These are phyloP conservation scores for Plestiodon gilberti DNA, from an alignment of 2,113 vertebrate genomes.

Conservation along the genomic window DNA sequence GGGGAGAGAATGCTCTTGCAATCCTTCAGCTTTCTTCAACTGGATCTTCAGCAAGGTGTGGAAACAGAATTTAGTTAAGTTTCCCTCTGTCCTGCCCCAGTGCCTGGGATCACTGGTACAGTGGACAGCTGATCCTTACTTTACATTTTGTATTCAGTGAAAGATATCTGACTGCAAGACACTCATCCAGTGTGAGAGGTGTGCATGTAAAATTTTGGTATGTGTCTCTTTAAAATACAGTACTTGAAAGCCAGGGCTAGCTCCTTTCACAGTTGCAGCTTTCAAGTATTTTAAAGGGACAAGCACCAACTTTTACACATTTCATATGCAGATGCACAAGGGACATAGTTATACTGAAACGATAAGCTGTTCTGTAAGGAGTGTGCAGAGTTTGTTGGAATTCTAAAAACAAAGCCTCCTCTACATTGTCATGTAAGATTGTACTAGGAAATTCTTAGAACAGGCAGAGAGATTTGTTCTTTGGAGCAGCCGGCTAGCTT, in stretches of 20 bases:
- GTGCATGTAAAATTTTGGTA: not conserved
- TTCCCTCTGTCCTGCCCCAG: not conserved
- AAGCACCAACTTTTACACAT: not conserved
- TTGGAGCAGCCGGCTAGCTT: slow-evolving; percentile 4
- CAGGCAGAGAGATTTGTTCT: not conserved
- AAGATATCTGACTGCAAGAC: not conserved
- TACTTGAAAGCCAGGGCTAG: not conserved
- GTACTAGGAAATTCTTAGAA: not conserved
- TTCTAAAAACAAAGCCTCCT: not conserved
- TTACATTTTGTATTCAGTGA: not conserved
- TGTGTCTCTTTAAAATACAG: not conserved
- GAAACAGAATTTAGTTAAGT: not conserved
- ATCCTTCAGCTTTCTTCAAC: not conserved
- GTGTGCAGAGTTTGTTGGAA: not conserved
- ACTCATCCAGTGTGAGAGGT: not conserved
- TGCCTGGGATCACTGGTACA: not conserved
- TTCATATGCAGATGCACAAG: not conserved
- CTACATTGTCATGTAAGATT: rapidly evolving
- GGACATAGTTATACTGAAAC: not conserved
- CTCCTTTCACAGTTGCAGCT: not conserved
- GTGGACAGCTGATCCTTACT: not conserved
- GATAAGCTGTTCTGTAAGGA: not conserved
- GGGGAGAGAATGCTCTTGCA: not conserved
- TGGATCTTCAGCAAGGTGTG: not conserved
- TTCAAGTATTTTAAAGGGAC: not conserved